Evolutionary conservation across 2,888 invertebrate species (phyloP), one percentile per base, ranked within the genome.

Genomic region (Operophtera brumata): DNA sequence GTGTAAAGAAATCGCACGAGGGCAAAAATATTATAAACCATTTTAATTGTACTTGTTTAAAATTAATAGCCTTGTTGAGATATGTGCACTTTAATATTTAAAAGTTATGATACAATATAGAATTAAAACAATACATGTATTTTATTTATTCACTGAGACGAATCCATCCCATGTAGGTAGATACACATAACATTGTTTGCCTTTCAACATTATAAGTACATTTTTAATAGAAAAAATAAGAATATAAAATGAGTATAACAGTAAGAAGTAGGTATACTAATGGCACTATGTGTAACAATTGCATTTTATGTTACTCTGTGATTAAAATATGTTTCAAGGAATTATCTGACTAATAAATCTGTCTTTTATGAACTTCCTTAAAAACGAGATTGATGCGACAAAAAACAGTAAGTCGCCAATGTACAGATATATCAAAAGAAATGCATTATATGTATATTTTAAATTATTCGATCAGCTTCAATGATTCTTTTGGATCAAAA

Each of bases 21-120:
- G n/a, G n/a, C n/a, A n/a, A n/a, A n/a, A n/a, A n/a, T n/a, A n/a
- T n/a, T 20, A 20, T 20, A 20, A 20, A 20, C 20, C 20, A 20
- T 20, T 4, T 20, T 3, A 20, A 20, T 20, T 2, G 20, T 4
- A 20, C 20, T 20, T 20, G 4, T 3, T 2, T 20, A 20, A 14
- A 55, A 51, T 43, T 20, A 47, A 56, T 39, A 51, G 25, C 5
- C 25, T 14, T 47, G 11, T 62, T 71, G 64, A 77, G 77, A 80
- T 82, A 80, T 80, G 82, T 82, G 82, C 81, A 82, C 76, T 80
- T 82, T 80, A 82, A 81, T 82, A 80, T 80, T 76, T 82, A 74
- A 78, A 81, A 78, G 72, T 72, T 78, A 77, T 75, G 66, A 72
- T 77, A 77, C 72, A 77, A 74, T 69, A 70, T 76, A 71, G 69